Base-by-base conservation (phyloP, 1,140 invertebrate species). In the Ostrea denselamellosa region DNA sequence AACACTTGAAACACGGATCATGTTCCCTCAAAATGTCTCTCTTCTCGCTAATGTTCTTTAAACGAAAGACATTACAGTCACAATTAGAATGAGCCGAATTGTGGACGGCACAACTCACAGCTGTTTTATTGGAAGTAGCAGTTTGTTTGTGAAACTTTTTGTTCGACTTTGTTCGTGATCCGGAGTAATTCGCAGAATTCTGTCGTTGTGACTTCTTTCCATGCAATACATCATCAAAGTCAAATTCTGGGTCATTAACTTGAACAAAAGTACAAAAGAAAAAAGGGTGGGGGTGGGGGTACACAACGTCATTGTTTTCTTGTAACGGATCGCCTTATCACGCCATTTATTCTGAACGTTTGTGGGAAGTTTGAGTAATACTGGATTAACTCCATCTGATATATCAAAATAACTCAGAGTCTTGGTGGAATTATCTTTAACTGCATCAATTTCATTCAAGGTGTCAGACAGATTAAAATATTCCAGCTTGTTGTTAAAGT, bases 51-150 rank as follows among this genome's bases (percentile, higher is more conserved):
- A 83, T 4, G 8, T 65, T n/a, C 81, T 88, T 90, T 0, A 14
- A n/a, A n/a, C n/a, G 52, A 83, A 91, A 90, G n/a, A 28, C 28
- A 3, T 87, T 54, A 88, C 87, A 91, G 0, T 91, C 84, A 58
- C 83, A 56, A 0, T 52, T 85, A n/a, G n/a, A 28, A 25, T 85
- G 83, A 25, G 17, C 9, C 7, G 83, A 85, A 85, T 85, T 85
- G 83, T 85, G 83, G 5, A 85, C n/a, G 1, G 52, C 54, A 25
- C 83, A 85, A 4, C 54, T 14, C 19, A 54, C 54, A 85, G 8
- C 28, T 22, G 83, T 85, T 85, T 85, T 85, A 25, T 85, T 85
- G 44, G 54, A 53, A n/a, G 83, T 85, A 14, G 51, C 28, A 51
- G 12, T 83, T n/a, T 83, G 81, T 83, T 14, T 83, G 81, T 83